Evolutionary conservation across 2,797 vertebrate species (phyloP).

Genomic region (Macropus fuliginosus): DNA sequence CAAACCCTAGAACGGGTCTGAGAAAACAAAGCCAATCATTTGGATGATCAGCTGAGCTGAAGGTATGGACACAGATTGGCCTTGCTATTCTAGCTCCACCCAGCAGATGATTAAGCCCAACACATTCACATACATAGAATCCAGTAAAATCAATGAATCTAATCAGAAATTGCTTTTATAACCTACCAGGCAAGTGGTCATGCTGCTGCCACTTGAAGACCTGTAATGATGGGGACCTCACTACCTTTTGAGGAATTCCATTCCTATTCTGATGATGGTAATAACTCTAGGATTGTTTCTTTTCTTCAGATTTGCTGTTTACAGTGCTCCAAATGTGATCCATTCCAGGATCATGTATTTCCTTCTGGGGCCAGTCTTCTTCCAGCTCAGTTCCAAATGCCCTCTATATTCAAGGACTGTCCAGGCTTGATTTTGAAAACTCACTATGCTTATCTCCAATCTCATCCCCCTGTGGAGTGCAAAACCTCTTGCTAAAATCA

Average conservation of each 20-base stretch:
- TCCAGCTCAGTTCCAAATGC: not conserved
- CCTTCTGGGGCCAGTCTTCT: not conserved
- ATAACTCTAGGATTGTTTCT: not conserved
- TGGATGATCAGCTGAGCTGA: not conserved
- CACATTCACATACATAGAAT: not conserved
- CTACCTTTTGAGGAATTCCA: not conserved
- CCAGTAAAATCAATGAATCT: not conserved
- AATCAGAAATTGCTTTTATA: not conserved
- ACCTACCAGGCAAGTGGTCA: not conserved
- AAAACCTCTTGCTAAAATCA: not conserved
- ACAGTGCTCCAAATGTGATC: not conserved
- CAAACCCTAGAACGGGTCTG: not conserved
- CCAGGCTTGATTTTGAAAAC: not conserved
- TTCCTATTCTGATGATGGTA: not conserved
- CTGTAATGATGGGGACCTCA: not conserved
- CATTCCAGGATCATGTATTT: not conserved
- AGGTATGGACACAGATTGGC: not conserved
- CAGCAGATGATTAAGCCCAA: not conserved
- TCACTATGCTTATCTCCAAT: not conserved
- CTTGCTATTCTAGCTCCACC: not conserved
- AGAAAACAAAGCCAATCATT: not conserved
- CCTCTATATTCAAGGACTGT: not conserved
- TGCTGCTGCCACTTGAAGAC: not conserved
- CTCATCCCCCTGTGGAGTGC: not conserved
- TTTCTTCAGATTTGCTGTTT: not conserved